These are phyloP conservation scores for Pseudochirops corinnae DNA, from an alignment of 2,797 vertebrate species.

Conservation along the genomic window DNA sequence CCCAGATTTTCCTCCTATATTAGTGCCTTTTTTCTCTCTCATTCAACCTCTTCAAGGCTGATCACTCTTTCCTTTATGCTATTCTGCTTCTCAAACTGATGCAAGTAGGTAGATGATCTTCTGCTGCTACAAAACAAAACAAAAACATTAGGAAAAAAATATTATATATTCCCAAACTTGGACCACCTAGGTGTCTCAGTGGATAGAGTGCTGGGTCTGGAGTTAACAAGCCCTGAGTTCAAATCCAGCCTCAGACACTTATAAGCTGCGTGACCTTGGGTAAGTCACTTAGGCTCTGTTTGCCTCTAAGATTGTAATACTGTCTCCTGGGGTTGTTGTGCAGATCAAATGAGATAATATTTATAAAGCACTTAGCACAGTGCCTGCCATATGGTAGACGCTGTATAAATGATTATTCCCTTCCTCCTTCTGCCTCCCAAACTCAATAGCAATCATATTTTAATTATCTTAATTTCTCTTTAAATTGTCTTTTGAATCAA, in stretches of 20 bases:
- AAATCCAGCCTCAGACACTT: not conserved
- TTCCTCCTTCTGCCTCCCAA: not conserved
- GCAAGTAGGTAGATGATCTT: not conserved
- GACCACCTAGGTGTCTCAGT: not conserved
- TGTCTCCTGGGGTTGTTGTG: not conserved
- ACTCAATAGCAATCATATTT: not conserved
- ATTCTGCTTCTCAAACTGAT: not conserved
- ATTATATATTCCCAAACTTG: not conserved
- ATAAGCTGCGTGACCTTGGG: not conserved
- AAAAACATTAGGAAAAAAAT: not conserved
- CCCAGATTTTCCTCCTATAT: not conserved
- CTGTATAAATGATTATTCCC: rapidly evolving
- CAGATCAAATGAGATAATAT: not conserved
- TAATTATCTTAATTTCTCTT: conserved; percentile 3
- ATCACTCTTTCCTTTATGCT: not conserved
- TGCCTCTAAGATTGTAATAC: not conserved
- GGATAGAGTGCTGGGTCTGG: not conserved
- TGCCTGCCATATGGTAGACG: not conserved
- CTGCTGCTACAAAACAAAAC: not conserved
- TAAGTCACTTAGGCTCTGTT: not conserved
- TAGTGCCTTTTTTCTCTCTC: not conserved
- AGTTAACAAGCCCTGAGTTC: not conserved
- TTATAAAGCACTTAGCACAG: not conserved
- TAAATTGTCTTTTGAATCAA: not conserved
- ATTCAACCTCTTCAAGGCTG: not conserved